Evolutionary conservation across 2,113 vertebrate genomes (phyloP), one percentile per base, ranked within the genome.

Genomic region (Sprattus sprattus): DNA sequence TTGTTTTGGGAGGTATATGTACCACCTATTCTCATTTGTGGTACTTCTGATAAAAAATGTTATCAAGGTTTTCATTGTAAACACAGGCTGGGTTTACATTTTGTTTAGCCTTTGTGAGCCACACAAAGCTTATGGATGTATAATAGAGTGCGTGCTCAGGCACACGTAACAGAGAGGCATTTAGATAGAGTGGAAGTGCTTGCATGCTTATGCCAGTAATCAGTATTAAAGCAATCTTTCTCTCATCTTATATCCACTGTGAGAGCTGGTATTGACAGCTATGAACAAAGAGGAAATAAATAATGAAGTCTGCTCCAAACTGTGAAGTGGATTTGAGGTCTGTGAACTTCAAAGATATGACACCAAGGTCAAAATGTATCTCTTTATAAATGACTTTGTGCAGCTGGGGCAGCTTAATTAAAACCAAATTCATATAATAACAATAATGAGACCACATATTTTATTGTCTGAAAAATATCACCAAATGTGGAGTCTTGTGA

Each of bases 281-380:
- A 89, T 90, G 90, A 93, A 90, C 86, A 92, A 91, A 92, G 90
- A 91, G 87, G 88, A 89, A 88, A 86, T 90, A 89, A 90, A 93
- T 86, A 87, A 89, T 60, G 88, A 89, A 91, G 90, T 92, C 89
- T 86, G 88, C 88, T 83, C 89, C 83, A 83, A 92, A 88, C 91
- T 90, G 88, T 86, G 91, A 91, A 93, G 88, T 18, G 78, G 82
- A 54, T 45, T 47, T 85, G 80, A 83, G 91, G 88, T 91, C 89
- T 90, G 75, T 90, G 84, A 91, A 92, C 71, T 91, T 91, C 86
- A 90, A 92, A 91, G 90, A 88, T 87, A 87, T 90, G 90, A 92
- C 90, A 88, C 88, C 89, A 92, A 81, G 87, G 88, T 90, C 88
- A 88, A 88, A 86, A 44, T 83, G 54, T 82, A 85, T 90, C 84